phyloP scores from a whole-genome alignment of 2,113 vertebrate genomes.

The Bufo bufo region DNA sequence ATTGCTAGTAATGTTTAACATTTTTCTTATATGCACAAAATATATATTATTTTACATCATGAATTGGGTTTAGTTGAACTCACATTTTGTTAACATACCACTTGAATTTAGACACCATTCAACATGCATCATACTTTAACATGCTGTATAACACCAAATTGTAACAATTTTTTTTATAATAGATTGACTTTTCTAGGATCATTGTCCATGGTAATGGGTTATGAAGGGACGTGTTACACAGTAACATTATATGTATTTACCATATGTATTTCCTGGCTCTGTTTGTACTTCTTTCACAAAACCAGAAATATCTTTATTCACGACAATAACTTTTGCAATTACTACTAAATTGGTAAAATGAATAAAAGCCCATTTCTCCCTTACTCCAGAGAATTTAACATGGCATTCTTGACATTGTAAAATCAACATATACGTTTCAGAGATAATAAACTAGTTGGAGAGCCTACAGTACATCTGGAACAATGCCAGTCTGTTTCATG shows the following conservation, averaged over 20 bases:
- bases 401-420: not conserved
- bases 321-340: not conserved
- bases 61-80: no score
- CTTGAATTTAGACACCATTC: no score
- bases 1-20: no score
- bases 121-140: no score
- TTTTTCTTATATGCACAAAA: no score
- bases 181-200: not conserved
- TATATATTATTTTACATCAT: no score
- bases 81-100: no score
- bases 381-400: not conserved
- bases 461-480: not conserved
- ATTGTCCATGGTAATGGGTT: not conserved
- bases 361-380: not conserved
- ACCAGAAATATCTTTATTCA: not conserved
- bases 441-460: not conserved
- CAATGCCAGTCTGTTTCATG: not conserved
- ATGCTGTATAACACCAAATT: no score
- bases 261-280: not conserved
- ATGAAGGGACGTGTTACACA: not conserved
- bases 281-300: not conserved
- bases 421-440: not conserved
- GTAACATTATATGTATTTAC: not conserved
- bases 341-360: not conserved
- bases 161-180: not conserved